phyloP scores from a whole-genome alignment of 2,797 vertebrate species.

The Huso huso region DNA sequence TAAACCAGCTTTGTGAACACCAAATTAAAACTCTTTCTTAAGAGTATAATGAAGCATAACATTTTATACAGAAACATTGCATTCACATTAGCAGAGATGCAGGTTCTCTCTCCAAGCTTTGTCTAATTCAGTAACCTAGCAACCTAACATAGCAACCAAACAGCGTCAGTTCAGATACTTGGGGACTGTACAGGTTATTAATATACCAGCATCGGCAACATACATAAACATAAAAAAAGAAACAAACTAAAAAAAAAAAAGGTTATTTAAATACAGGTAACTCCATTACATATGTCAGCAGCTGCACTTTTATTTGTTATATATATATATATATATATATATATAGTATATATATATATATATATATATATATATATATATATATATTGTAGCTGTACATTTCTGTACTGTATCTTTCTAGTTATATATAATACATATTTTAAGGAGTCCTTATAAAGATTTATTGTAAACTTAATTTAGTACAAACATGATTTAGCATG shows the following conservation, averaged over 20 bases:
- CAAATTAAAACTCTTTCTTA: not conserved
- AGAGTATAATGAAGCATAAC: not conserved
- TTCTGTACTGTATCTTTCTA: too few species aligned
- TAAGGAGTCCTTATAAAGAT: too few species aligned
- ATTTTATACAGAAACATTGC: not conserved
- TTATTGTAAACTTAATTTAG: too few species aligned
- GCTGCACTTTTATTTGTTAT: too few species aligned
- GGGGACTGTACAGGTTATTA: slow-evolving; percentile 4
- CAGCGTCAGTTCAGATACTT: slow-evolving; percentile 40
- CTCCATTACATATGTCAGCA: too few species aligned
- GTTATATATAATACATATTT: too few species aligned
- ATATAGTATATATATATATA: too few species aligned
- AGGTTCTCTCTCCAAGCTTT: slow-evolving; percentile 22
- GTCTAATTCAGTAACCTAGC: slow-evolving; percentile 59
- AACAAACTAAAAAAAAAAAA: not conserved
- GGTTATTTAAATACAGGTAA: not conserved
- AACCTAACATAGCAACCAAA: slow-evolving; percentile 58
- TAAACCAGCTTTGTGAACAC: not conserved
- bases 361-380: too few species aligned
- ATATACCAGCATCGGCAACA: slow-evolving; percentile 10
- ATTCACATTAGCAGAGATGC: slow-evolving; percentile 15
- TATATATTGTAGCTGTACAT: too few species aligned
- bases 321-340: too few species aligned
- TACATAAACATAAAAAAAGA: not conserved
- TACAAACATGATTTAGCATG: not conserved